phyloP scores from a whole-genome alignment of 2,888 invertebrate species.

The Drepanosiphum platanoidis region DNA sequence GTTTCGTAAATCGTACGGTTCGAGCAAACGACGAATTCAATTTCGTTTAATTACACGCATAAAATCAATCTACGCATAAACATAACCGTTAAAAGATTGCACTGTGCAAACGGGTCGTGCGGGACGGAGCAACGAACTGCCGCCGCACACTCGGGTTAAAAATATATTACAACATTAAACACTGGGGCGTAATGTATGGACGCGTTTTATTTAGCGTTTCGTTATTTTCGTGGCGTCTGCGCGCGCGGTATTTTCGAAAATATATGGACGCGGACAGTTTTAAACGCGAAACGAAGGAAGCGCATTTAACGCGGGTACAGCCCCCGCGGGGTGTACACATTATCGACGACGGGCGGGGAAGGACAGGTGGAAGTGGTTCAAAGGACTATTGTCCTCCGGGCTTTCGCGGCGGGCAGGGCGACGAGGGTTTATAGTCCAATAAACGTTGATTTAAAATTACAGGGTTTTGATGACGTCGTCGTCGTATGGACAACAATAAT shows the following conservation, averaged over 20 bases:
- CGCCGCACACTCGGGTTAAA: background rate
- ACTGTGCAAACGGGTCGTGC: background rate
- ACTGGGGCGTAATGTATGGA: background rate
- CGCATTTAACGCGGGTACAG: background rate
- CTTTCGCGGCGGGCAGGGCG: background rate
- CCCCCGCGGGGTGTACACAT: background rate
- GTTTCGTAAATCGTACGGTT: too few relatives aligned
- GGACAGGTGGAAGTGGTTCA: constrained; percentile 21
- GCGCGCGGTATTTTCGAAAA: background rate
- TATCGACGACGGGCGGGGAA: background rate
- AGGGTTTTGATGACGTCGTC: background rate
- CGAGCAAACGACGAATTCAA: background rate
- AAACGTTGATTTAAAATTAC: constrained; percentile 22
- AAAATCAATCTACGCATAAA: constrained; percentile 1
- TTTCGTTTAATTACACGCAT: background rate
- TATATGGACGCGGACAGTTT: background rate
- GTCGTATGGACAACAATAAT: background rate
- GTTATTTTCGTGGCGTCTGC: background rate
- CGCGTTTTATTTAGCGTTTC: background rate
- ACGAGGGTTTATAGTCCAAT: background rate
- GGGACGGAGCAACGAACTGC: background rate
- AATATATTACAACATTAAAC: background rate
- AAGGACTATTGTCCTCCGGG: constrained; percentile 10
- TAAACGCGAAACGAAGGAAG: constrained; percentile 39
- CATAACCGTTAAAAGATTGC: background rate